Conservation (phyloP, 1,140 invertebrate genomes). For the Cecropterus lyciades region DNA sequence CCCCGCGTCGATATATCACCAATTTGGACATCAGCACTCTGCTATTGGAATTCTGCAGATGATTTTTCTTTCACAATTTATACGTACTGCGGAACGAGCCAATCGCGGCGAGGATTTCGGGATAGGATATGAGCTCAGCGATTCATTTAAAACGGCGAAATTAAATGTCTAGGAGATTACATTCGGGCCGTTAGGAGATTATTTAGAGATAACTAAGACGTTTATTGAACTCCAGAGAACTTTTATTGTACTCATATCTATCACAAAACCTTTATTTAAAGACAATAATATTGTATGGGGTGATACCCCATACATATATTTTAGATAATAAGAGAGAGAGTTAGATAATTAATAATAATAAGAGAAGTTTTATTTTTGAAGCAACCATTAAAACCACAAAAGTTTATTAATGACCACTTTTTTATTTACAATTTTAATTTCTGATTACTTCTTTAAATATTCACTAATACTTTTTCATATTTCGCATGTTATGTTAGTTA, state of each 20-base stretch:
- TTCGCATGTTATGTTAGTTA: too few relatives aligned
- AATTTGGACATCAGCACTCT: constrained; percentile 77
- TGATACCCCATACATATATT: too few relatives aligned
- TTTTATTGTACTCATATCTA: constrained; percentile 47
- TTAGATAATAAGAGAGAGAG: too few relatives aligned
- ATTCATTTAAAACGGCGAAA: constrained; percentile 77
- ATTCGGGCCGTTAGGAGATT: constrained; percentile 60
- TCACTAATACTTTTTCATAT: too few relatives aligned
- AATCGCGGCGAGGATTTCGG: constrained; percentile 63
- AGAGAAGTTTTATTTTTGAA: too few relatives aligned
- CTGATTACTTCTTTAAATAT: too few relatives aligned
- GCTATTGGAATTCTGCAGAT: constrained; percentile 80
- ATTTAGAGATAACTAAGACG: constrained; percentile 66
- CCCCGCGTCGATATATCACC: constrained; percentile 74
- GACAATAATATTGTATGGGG: too few relatives aligned
- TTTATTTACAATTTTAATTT: too few relatives aligned
- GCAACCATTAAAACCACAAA: too few relatives aligned
- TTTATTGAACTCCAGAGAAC: constrained; percentile 59
- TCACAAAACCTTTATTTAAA: constrained; percentile 22
- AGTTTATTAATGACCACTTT: too few relatives aligned
- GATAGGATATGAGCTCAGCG: constrained; percentile 68
- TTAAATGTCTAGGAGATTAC: constrained; percentile 74
- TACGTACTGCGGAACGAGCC: constrained; percentile 61
- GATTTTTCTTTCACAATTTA: constrained; percentile 74
- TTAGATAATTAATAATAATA: too few relatives aligned